These are phyloP conservation scores for Rutpela maculata DNA, from an alignment of 2,888 invertebrate species.

Conservation along the genomic window DNA sequence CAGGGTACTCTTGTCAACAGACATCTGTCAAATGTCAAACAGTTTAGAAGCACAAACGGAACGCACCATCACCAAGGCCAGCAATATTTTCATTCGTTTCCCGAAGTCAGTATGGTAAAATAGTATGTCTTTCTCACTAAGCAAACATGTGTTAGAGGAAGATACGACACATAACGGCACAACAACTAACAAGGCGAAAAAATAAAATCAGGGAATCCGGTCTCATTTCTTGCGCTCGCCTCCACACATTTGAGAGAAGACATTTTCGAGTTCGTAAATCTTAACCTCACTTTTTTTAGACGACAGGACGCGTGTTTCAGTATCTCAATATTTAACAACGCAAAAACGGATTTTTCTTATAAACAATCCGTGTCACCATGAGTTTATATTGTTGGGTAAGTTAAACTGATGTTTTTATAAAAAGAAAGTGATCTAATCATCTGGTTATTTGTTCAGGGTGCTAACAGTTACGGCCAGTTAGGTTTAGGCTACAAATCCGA, in stretches of 20 bases:
- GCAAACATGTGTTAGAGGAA: neutral
- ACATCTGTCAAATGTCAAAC: neutral
- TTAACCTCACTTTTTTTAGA: constrained; percentile 60
- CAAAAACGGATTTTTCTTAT: constrained; percentile 56
- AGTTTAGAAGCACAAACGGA: neutral
- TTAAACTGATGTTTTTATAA: constrained; percentile 44
- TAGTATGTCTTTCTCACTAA: neutral
- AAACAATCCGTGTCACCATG: constrained; percentile 60
- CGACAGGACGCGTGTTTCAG: constrained; percentile 62
- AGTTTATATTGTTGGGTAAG: constrained; percentile 70
- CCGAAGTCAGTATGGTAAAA: neutral
- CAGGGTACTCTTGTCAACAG: neutral
- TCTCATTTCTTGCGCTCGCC: neutral
- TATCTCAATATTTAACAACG: constrained; percentile 51
- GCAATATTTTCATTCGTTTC: neutral
- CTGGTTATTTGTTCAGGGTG: constrained; percentile 78
- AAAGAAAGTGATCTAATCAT: constrained; percentile 29
- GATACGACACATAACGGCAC: neutral
- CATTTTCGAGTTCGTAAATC: constrained; percentile 19
- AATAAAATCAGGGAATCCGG: constrained; percentile 3
- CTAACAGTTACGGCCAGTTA: constrained; percentile 89
- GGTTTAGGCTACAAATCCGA: constrained; percentile 82
- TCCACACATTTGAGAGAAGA: neutral
- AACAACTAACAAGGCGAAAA: neutral
- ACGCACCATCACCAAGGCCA: neutral